phyloP scores from a whole-genome alignment of 2,888 invertebrate genomes.

The Isoperla grammatica region DNA sequence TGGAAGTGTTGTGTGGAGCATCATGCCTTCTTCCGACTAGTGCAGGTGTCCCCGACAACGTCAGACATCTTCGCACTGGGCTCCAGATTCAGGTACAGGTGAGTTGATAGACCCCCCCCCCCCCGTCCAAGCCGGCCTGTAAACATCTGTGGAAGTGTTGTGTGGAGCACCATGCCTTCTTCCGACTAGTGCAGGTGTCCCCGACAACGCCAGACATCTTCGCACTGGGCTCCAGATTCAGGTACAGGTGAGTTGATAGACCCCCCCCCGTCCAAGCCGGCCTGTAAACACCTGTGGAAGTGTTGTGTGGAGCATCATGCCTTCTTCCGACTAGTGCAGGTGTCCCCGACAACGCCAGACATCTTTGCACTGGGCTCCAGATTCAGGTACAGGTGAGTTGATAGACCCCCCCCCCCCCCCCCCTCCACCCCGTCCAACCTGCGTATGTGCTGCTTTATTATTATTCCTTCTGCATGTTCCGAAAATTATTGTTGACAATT shows the following conservation, averaged over 20 bases:
- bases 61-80: constrained; percentile 73
- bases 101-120: too few relatives aligned
- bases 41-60: constrained; percentile 66
- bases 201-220: constrained; percentile 67
- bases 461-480: too few relatives aligned
- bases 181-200: constrained; percentile 76
- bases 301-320: constrained; percentile 95
- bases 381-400: constrained; percentile 69
- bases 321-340: constrained; percentile 82
- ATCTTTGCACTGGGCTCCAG: constrained; percentile 73
- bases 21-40: constrained; percentile 86
- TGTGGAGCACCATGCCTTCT: constrained; percentile 92
- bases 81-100: constrained; percentile 75
- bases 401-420: too few relatives aligned
- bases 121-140: constrained; percentile 84
- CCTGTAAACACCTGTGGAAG: constrained; percentile 93
- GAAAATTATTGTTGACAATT: too few relatives aligned
- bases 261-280: constrained; percentile 82
- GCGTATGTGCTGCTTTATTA: too few relatives aligned
- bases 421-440: too few relatives aligned
- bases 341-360: constrained; percentile 63
- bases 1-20: constrained; percentile 97
- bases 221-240: constrained; percentile 69
- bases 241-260: constrained; percentile 70
- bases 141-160: constrained; percentile 96